Percentiles rank a stretch among this genome's conserved stretches.
Conservation (phyloP, 2,797 vertebrate genomes). For the Acanthornis magna region DNA sequence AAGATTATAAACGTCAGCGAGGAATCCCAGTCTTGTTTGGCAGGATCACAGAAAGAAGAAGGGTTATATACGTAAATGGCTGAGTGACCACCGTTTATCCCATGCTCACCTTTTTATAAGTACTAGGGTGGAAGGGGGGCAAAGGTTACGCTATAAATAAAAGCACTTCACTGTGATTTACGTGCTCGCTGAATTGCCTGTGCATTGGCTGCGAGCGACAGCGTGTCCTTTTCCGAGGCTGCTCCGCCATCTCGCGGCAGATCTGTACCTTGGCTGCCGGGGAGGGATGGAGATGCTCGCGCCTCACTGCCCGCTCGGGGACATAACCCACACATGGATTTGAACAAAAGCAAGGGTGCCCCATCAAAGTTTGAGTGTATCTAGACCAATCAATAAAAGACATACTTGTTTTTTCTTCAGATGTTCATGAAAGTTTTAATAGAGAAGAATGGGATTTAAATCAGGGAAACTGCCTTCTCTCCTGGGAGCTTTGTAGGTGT, state of each 20-base stretch:
- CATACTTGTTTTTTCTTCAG: neutral
- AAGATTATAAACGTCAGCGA: neutral
- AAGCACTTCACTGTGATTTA: neutral
- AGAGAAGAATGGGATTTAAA: neutral
- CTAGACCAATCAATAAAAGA: neutral
- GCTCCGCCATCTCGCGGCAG: conserved; percentile 21
- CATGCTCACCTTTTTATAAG: neutral
- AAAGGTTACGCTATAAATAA: neutral
- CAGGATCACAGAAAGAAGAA: neutral
- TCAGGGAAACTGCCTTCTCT: neutral
- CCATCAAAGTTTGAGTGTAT: neutral
- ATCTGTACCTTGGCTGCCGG: fast-evolving
- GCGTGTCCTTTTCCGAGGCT: neutral
- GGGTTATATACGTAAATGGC: neutral
- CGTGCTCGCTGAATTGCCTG: fast-evolving
- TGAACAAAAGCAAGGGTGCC: neutral
- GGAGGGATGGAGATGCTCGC: fast-evolving
- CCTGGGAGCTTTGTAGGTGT: neutral
- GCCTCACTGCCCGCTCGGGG: fast-evolving
- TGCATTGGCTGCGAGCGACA: fast-evolving
- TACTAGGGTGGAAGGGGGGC: neutral
- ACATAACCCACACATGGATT: fast-evolving
- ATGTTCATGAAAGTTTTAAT: neutral
- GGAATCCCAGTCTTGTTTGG: neutral
- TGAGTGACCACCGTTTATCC: neutral